phyloP scores from a whole-genome alignment of 2,888 invertebrate genomes.

The Abscondita cerata region DNA sequence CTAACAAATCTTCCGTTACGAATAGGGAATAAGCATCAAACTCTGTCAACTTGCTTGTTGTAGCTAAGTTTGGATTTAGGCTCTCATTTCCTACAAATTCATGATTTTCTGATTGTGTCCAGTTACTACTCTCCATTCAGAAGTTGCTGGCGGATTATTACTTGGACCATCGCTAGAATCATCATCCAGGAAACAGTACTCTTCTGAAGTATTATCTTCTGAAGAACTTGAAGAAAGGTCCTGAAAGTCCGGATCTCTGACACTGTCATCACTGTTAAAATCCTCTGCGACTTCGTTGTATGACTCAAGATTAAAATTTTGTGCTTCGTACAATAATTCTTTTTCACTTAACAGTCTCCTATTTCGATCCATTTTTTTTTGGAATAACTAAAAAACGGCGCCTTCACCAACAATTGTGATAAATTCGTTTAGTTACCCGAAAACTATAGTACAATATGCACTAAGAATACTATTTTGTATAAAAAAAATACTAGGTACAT shows the following conservation, averaged over 20 bases:
- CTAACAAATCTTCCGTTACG: slow-evolving; percentile 15
- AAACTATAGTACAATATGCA: too few species aligned
- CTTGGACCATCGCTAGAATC: background rate
- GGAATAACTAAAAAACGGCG: too few species aligned
- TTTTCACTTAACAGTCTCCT: slow-evolving; percentile 18
- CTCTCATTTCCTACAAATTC: slow-evolving; percentile 10
- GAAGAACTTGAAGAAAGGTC: slow-evolving; percentile 15
- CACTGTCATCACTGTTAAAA: slow-evolving; percentile 18
- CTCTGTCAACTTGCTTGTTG: slow-evolving; percentile 13
- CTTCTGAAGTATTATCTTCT: too few species aligned
- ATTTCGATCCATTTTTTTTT: background rate
- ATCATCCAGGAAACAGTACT: too few species aligned
- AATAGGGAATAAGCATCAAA: slow-evolving; percentile 17
- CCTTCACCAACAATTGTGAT: too few species aligned
- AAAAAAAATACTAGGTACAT: too few species aligned
- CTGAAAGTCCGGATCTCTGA: slow-evolving; percentile 16
- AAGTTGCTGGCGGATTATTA: slow-evolving; percentile 10
- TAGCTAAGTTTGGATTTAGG: slow-evolving; percentile 15
- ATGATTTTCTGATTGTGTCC: slow-evolving; percentile 12
- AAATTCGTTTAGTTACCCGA: too few species aligned
- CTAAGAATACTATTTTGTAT: too few species aligned
- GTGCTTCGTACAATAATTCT: slow-evolving; percentile 15
- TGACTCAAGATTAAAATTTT: background rate
- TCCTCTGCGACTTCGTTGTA: slow-evolving; percentile 4
- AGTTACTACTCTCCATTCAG: slow-evolving; percentile 17